These are phyloP conservation scores for Spizella passerina DNA, from an alignment of 2,797 vertebrate species.

Conservation along the genomic window DNA sequence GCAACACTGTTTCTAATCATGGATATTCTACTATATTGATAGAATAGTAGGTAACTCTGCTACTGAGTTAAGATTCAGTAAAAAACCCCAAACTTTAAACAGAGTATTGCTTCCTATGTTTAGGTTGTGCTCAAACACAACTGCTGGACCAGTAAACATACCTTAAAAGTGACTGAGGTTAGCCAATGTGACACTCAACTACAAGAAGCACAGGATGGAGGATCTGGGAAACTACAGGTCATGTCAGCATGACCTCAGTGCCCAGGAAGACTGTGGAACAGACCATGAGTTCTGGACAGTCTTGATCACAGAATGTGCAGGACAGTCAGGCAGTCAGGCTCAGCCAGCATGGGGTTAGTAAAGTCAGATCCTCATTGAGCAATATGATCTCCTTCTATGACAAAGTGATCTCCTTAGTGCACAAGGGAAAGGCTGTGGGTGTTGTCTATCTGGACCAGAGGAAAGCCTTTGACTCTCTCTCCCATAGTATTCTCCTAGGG, in stretches of 20 bases:
- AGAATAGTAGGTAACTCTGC: not conserved
- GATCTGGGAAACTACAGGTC: not conserved
- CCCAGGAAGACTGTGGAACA: not conserved
- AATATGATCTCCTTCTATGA: not conserved
- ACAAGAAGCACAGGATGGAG: not conserved
- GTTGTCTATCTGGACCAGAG: no score
- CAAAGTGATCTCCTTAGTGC: not conserved
- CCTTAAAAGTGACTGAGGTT: not conserved
- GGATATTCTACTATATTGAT: not conserved
- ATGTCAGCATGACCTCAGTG: not conserved
- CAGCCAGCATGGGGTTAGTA: not conserved
- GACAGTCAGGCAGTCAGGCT: not conserved
- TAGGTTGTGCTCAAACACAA: not conserved
- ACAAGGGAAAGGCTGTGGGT: not conserved
- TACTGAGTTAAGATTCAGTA: not conserved
- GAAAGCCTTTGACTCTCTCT: not conserved
- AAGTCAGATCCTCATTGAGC: not conserved
- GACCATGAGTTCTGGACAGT: not conserved
- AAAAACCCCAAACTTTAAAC: not conserved
- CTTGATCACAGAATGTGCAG: not conserved
- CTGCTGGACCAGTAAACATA: not conserved
- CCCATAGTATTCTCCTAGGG: not conserved
- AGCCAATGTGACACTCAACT: not conserved
- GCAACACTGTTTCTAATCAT: not conserved
- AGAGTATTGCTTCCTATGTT: not conserved